phyloP scores from a whole-genome alignment of 53 echinoderm and acorn worm genomes.

The Mesocentrotus franciscanus region DNA sequence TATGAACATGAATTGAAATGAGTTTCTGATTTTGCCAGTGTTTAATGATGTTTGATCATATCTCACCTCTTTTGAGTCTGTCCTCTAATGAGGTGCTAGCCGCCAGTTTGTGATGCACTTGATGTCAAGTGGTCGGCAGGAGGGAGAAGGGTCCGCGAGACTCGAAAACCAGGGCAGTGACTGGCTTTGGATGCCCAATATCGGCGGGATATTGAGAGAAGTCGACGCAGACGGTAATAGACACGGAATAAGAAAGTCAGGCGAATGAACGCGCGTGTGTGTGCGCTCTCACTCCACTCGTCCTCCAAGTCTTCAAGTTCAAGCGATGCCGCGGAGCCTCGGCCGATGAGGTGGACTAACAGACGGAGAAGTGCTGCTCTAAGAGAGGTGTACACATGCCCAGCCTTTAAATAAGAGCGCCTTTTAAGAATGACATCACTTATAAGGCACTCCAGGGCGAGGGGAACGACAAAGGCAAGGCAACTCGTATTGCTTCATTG shows the following conservation, averaged over 20 bases:
- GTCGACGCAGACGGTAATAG: slow-evolving; percentile 19
- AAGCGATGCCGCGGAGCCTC: slow-evolving; percentile 57
- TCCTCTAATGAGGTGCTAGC: slow-evolving; percentile 39
- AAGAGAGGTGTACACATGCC: slow-evolving; percentile 56
- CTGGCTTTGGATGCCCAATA: not conserved
- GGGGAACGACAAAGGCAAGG: slow-evolving; percentile 55
- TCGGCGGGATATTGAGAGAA: slow-evolving; percentile 41
- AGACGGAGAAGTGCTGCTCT: slow-evolving; percentile 62
- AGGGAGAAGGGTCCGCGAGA: slow-evolving; percentile 21
- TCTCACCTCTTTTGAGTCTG: slow-evolving; percentile 17
- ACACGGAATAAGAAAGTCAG: slow-evolving; percentile 27
- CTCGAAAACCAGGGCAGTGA: slow-evolving; percentile 49
- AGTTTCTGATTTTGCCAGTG: slow-evolving; percentile 10
- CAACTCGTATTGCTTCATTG: slow-evolving; percentile 49
- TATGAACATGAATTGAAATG: slow-evolving; percentile 42
- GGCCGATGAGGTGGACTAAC: slow-evolving; percentile 44
- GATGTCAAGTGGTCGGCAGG: slow-evolving; percentile 50
- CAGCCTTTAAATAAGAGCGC: slow-evolving; percentile 62
- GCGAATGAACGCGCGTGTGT: slow-evolving; percentile 44
- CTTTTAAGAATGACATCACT: slow-evolving; percentile 58
- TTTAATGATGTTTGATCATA: slow-evolving; percentile 60
- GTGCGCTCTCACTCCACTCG: slow-evolving; percentile 53
- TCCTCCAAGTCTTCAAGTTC: slow-evolving; percentile 40
- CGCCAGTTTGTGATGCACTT: slow-evolving; percentile 50
- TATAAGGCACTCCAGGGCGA: slow-evolving; percentile 52